phyloP scores from a whole-genome alignment of 2,797 vertebrate species.

The Chelonia mydas region DNA sequence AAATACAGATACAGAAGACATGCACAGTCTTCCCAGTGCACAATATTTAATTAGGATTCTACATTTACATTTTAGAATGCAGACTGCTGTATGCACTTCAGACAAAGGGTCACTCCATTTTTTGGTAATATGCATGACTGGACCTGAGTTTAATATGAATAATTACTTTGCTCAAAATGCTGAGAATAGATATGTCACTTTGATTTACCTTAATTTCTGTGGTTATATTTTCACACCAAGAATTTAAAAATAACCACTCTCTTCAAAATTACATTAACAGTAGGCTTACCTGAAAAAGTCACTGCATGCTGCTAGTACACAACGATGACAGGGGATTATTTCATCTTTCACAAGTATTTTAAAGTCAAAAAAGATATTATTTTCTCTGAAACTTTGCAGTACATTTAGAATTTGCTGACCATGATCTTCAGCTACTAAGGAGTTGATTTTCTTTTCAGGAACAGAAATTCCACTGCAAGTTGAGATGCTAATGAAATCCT shows the following conservation, averaged over 20 bases:
- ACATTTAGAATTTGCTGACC: conserved; percentile 91
- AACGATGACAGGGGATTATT: conserved; percentile 93
- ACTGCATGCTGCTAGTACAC: conserved; percentile 95
- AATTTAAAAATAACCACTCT: not conserved
- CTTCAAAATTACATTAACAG: conserved; percentile 23
- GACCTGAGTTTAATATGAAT: not conserved
- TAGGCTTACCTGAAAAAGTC: conserved; percentile 94
- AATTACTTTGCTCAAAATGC: not conserved
- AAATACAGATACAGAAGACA: not conserved
- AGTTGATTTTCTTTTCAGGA: conserved; percentile 82
- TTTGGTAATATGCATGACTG: not conserved
- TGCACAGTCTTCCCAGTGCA: not conserved
- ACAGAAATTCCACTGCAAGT: conserved; percentile 83
- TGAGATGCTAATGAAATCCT: conserved; percentile 74
- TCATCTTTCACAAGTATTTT: conserved; percentile 89
- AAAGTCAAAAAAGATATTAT: conserved; percentile 93
- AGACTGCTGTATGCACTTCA: not conserved
- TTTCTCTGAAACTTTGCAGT: conserved; percentile 91
- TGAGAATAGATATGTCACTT: not conserved
- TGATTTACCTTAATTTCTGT: not conserved
- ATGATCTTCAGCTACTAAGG: conserved; percentile 89
- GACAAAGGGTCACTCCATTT: not conserved
- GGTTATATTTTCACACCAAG: conserved; percentile 1
- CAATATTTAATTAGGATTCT: not conserved
- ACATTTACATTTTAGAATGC: not conserved